phyloP scores from a whole-genome alignment of 1,140 invertebrate genomes.

The Drosophila tani region DNA sequence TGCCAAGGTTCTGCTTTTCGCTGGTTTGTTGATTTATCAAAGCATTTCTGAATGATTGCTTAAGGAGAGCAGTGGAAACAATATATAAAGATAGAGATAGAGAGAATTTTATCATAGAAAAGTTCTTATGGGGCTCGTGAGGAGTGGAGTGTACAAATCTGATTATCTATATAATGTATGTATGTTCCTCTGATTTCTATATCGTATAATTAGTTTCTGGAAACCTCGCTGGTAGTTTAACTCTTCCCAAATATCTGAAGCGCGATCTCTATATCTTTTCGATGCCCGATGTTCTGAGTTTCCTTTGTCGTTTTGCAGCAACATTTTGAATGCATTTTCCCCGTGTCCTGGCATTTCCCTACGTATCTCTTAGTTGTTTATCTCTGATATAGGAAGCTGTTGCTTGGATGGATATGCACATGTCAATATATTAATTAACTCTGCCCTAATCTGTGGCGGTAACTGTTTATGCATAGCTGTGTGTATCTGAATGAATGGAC shows the following conservation, averaged over 20 bases:
- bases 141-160: conserved; percentile 53
- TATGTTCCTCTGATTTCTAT: conserved; percentile 50
- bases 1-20: conserved; percentile 32
- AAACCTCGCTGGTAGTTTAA: conserved; percentile 78
- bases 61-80: conserved; percentile 57
- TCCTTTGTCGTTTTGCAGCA: conserved; percentile 42
- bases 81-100: conserved; percentile 54
- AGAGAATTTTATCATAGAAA: conserved; percentile 66
- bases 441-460: conserved; percentile 15
- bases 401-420: conserved; percentile 53
- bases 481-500: conserved; percentile 73
- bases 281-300: conserved; percentile 11
- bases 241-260: conserved; percentile 44
- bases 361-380: conserved; percentile 50
- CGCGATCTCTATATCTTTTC: conserved; percentile 12
- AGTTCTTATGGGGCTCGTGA: conserved; percentile 52
- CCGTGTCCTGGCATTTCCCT: conserved; percentile 47
- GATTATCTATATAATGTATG: conserved; percentile 53
- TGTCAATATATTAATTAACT: conserved; percentile 40
- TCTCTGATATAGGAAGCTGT: conserved; percentile 49
- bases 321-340: conserved; percentile 75
- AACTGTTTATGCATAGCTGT: conserved; percentile 25
- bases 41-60: conserved; percentile 53
- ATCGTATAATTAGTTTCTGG: conserved; percentile 74
- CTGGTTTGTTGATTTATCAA: conserved; percentile 56